Base-by-base conservation (phyloP, 2,888 invertebrate genomes). In the Phoenoteleia sp. region DNA sequence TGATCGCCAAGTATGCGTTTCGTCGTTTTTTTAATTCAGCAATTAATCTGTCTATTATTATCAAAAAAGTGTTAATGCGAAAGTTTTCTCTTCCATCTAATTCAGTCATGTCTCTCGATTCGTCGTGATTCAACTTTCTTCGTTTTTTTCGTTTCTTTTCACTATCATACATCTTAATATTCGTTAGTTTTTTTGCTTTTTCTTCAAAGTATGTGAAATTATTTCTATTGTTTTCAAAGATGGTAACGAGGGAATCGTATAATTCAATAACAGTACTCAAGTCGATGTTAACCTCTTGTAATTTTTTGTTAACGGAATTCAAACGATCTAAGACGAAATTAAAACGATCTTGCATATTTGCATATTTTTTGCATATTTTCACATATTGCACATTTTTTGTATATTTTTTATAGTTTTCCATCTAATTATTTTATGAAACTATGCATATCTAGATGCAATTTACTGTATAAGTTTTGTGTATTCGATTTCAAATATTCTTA, bases 161-260 rank as follows among this genome's bases (percentile, higher is more conserved):
- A 58, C n/a, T 58, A 33, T 71, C 25, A 19, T 71, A 71, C 7
- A 42, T 17, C 23, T 45, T 27, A 23, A 3, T 36, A 47, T 19
- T n/a, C 33, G 56, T 15, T 11, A 72, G 7, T 9, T 64, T n/a
- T 29, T 52, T 62, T 19, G 39, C 76, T 36, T 76, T 76, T 15
- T 66, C 66, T 23, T 76, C 76, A 39, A 66, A 76, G 15, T 47
- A 19, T 11, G 67, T 47, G 15, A 76, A 76, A 9, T 42, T 45
- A 13, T 76, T 42, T 23, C 77, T 33, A 36, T 42, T 29, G 27
- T 58, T 58, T 58, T 67, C 27, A 77, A 77, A 60, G 0, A 67
- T 27, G 27, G 23, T 25, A 33, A 77, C 11, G 21, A 77, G 67
- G 25, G 58, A 47, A 49, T 77, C 49, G 42, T 69, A 79, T 21